A percentile compares a stretch with the other conserved stretches of the same genome.
Evolutionary conservation across 2,888 invertebrate species (phyloP).

Genomic region (Fragum fragum): DNA sequence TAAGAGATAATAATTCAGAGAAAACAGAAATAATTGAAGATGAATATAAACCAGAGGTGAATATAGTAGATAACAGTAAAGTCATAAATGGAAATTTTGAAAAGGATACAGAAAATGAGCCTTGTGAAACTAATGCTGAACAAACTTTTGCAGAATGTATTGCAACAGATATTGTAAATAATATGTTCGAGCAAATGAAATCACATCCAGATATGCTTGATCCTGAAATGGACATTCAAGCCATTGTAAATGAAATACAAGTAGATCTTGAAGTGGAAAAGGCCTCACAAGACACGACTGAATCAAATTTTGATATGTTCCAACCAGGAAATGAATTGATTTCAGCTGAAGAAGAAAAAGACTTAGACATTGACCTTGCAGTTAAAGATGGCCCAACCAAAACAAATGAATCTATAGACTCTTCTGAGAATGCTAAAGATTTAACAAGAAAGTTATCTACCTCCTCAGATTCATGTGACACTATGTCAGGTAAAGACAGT

Average conservation of each 20-base stretch:
- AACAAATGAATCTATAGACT: too few relatives aligned
- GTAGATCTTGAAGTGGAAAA: conserved; percentile 29
- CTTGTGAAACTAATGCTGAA: not conserved
- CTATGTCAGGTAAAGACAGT: conserved; percentile 10
- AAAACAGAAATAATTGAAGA: not conserved
- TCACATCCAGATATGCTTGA: conserved; percentile 43
- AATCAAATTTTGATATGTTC: not conserved
- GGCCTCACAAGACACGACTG: conserved; percentile 2
- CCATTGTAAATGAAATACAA: conserved; percentile 47
- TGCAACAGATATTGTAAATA: conserved; percentile 48
- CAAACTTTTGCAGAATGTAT: conserved; percentile 29
- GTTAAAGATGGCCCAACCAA: not conserved
- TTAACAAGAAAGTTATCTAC: conserved; percentile 2
- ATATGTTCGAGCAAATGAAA: conserved; percentile 44
- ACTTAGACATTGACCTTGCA: too few relatives aligned
- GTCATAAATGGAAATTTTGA: not conserved
- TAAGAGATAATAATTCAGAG: not conserved
- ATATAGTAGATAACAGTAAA: not conserved
- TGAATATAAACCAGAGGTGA: not conserved
- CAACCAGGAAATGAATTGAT: conserved; percentile 20
- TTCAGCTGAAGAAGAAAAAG: not conserved
- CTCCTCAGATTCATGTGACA: not conserved
- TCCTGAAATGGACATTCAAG: conserved; percentile 32
- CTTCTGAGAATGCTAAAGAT: not conserved
- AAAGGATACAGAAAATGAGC: not conserved